These are phyloP conservation scores for Orbicella faveolata DNA, from an alignment of 64 coral and sea anemone genomes.

Conservation along the genomic window DNA sequence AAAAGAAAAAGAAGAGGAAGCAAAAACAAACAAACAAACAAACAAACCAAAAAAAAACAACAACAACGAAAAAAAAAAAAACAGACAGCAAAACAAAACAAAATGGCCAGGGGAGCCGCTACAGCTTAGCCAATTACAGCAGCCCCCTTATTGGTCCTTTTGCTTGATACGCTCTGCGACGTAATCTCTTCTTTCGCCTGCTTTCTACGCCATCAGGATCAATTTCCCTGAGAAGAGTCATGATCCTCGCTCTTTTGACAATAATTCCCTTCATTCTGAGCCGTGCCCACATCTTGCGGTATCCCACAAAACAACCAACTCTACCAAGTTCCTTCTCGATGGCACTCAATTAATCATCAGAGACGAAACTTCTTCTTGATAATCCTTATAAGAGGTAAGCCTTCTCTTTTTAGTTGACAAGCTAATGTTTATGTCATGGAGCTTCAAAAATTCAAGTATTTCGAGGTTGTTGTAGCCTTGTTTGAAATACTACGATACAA, in stretches of 20 bases:
- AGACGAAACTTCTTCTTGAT: background rate
- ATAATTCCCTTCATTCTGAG: slow-evolving; percentile 11
- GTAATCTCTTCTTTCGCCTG: slow-evolving; percentile 23
- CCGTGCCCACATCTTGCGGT: slow-evolving; percentile 12
- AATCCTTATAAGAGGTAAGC: background rate
- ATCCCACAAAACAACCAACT: slow-evolving; percentile 55
- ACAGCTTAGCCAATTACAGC: too few relatives aligned
- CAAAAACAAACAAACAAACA: too few relatives aligned
- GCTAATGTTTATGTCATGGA: slow-evolving; percentile 29
- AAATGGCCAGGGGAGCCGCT: too few relatives aligned
- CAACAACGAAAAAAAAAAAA: too few relatives aligned
- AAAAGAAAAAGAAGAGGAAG: too few relatives aligned
- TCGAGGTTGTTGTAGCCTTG: slow-evolving; percentile 29
- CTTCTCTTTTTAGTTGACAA: slow-evolving; percentile 39
- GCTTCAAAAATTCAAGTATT: slow-evolving; percentile 33
- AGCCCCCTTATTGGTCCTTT: background rate
- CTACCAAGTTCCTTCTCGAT: slow-evolving; percentile 38
- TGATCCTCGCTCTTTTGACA: slow-evolving; percentile 28
- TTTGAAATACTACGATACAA: slow-evolving; percentile 9
- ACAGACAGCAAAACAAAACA: too few relatives aligned
- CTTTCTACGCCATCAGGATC: slow-evolving; percentile 55
- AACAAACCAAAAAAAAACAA: too few relatives aligned
- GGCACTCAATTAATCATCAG: slow-evolving; percentile 5
- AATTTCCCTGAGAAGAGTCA: slow-evolving; percentile 20
- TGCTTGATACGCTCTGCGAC: slow-evolving; percentile 29